Conservation (phyloP, 2,113 vertebrate genomes). For the Vireo altiloquus region DNA sequence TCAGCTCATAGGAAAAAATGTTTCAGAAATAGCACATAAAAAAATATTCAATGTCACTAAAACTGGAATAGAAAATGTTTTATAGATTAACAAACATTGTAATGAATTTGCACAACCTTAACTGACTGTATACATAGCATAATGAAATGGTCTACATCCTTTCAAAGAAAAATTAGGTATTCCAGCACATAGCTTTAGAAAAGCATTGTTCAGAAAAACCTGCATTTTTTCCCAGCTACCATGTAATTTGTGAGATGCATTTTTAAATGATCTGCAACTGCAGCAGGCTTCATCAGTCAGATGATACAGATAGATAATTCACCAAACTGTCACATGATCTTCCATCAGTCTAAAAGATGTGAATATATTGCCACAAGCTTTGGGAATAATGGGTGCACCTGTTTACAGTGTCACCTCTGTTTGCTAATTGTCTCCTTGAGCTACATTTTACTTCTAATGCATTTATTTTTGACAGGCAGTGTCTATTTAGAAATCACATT, state of each 20-base stretch:
- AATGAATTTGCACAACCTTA: slow-evolving; percentile 89
- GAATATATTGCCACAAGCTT: slow-evolving; percentile 96
- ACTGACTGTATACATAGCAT: slow-evolving; percentile 82
- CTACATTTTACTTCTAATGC: slow-evolving; percentile 92
- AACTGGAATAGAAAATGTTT: slow-evolving; percentile 84
- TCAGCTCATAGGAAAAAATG: slow-evolving; percentile 73
- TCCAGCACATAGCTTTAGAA: slow-evolving; percentile 66
- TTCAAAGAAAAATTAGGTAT: slow-evolving; percentile 75
- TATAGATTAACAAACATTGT: slow-evolving; percentile 90
- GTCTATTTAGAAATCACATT: slow-evolving; percentile 96
- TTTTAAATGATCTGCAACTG: slow-evolving; percentile 84
- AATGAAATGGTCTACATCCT: slow-evolving; percentile 74
- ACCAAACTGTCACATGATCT: slow-evolving; percentile 89
- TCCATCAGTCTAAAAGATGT: slow-evolving; percentile 91
- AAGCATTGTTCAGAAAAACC: slow-evolving; percentile 77
- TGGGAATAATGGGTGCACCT: slow-evolving; percentile 98
- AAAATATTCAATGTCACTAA: slow-evolving; percentile 79
- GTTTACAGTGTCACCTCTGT: slow-evolving; percentile 99
- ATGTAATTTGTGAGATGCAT: slow-evolving; percentile 85
- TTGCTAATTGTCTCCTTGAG: slow-evolving; percentile 99
- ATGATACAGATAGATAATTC: slow-evolving; percentile 91
- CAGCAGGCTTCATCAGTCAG: slow-evolving; percentile 86
- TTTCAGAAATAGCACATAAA: slow-evolving; percentile 74
- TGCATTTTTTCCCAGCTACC: slow-evolving; percentile 78
- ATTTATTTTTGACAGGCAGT: slow-evolving; percentile 90